These are phyloP conservation scores for Alligator sinensis DNA, from an alignment of 2,113 vertebrate species.

Conservation along the genomic window DNA sequence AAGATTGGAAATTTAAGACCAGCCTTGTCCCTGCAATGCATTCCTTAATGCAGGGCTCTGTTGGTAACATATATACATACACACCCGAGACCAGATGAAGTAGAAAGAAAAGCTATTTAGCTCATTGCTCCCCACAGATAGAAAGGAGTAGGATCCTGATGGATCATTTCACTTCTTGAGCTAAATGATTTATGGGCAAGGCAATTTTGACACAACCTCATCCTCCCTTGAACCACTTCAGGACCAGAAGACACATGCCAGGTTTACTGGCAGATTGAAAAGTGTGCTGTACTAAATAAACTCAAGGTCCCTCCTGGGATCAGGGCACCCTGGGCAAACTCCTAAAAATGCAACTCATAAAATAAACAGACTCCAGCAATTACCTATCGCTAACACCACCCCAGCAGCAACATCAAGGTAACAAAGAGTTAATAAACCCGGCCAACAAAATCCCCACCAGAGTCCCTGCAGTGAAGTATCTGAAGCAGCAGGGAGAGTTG, in stretches of 20 bases:
- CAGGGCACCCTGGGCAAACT: conserved; percentile 33
- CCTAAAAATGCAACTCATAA: conserved; percentile 62
- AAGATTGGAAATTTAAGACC: neutral
- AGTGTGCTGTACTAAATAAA: conserved; percentile 12
- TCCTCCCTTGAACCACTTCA: neutral
- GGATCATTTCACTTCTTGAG: neutral
- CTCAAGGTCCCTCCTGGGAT: conserved; percentile 36
- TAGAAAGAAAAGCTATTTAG: neutral
- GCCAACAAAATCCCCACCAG: conserved; percentile 54
- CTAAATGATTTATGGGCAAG: conserved; percentile 21
- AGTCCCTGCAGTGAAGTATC: conserved; percentile 27
- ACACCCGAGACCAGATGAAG: neutral
- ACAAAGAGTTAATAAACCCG: conserved; percentile 61
- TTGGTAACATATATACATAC: neutral
- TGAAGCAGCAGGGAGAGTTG: neutral
- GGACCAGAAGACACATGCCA: conserved; percentile 1
- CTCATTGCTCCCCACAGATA: neutral
- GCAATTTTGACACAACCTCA: neutral
- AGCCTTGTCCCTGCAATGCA: neutral
- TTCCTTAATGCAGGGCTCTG: neutral
- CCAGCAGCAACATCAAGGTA: conserved; percentile 49
- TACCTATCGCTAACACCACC: conserved; percentile 9
- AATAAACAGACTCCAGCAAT: conserved; percentile 69
- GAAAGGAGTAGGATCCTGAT: neutral
- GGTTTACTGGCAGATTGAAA: conserved; percentile 38